These are phyloP conservation scores for Grus americana DNA, from an alignment of 2,113 vertebrate genomes.

Conservation along the genomic window DNA sequence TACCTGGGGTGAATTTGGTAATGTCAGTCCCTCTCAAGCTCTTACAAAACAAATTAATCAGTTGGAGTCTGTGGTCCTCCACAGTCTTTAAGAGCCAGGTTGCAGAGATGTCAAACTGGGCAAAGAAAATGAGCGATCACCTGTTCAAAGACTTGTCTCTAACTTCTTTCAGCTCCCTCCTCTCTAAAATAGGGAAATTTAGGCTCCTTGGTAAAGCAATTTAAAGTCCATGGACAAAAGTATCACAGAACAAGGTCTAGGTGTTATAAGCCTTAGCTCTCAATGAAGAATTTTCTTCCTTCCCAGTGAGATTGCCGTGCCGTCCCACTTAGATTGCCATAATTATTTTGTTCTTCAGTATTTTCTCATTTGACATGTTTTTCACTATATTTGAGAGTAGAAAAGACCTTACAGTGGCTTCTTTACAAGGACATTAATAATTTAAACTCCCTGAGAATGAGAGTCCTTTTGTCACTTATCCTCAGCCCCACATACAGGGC, in stretches of 20 bases:
- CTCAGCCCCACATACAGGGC: background rate
- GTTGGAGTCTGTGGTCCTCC: background rate
- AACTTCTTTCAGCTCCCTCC: background rate
- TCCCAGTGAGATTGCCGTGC: background rate
- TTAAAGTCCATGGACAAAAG: background rate
- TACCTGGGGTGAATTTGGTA: background rate
- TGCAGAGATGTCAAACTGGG: background rate
- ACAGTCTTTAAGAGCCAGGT: background rate
- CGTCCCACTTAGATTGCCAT: background rate
- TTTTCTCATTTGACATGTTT: background rate
- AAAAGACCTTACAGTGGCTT: background rate
- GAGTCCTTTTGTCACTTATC: background rate
- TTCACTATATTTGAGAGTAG: background rate
- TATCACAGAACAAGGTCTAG: background rate
- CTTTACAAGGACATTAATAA: conserved; percentile 9
- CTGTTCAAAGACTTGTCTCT: background rate
- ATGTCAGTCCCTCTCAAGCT: background rate
- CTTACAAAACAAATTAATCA: background rate
- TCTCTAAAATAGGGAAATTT: background rate
- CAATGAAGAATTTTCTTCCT: background rate
- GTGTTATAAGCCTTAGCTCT: background rate
- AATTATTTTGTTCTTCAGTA: background rate
- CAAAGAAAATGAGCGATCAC: background rate
- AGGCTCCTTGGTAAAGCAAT: background rate
- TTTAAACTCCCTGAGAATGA: background rate